Base-by-base conservation (phyloP, 2,888 invertebrate genomes). In the Nipponacmea schrenckii region DNA sequence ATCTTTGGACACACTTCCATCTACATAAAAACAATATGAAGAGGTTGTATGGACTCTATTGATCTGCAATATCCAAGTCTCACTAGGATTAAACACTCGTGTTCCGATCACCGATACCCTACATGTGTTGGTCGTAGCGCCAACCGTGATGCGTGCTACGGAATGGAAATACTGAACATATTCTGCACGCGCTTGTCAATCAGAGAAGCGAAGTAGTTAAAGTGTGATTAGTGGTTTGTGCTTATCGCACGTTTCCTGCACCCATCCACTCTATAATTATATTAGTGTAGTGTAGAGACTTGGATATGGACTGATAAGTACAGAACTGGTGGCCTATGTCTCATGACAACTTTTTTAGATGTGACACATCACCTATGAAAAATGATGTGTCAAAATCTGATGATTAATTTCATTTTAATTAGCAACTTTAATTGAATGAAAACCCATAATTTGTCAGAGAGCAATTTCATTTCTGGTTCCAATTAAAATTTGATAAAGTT, bases 171-270 rank as follows among this genome's bases (percentile, higher is more conserved):
- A 24, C 24, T 24, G 56, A 10, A 56, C 56, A 56, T 56, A 20
- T 56, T 56, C 56, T 24, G 24, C 56, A 56, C 56, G 56, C 56
- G 56, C 56, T 56, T 56, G 56, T 56, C 56, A 56, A 56, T 56
- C 56, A 56, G 12, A 56, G 56, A 24, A 56, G 20, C 20, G 24
- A 24, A 24, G 56, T 56, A 24, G 56, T 56, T 56, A 56, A 56
- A 56, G 20, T 24, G 56, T 56, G 56, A 56, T 56, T 56, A 56
- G 56, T 15, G 56, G 56, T 56, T 56, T 56, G 20, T 20, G 56
- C 20, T 56, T 20, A 56, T 24, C 56, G 56, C 56, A 56, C 56
- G 56, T 56, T 56, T 56, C 56, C 56, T 24, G 56, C 56, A 56
- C 20, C 20, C n/a, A 56, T 39, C 20, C 24, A 14, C 56, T 24